Conservation (phyloP, 2,888 invertebrate species). For the Hololepta plana region DNA sequence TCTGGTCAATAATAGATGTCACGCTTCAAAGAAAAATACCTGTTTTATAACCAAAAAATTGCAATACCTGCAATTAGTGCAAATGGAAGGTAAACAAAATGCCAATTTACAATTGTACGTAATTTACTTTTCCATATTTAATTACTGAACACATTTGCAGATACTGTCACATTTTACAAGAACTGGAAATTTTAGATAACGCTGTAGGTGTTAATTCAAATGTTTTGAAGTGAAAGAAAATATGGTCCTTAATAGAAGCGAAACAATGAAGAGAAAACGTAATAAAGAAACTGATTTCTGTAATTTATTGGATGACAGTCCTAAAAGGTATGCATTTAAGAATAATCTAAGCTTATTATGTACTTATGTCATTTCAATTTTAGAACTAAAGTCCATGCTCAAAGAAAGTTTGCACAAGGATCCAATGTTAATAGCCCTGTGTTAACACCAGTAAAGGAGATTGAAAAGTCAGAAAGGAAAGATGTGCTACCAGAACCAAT, state of each 20-base stretch:
- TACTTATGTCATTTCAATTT: constrained; percentile 11
- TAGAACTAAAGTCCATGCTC: constrained; percentile 68
- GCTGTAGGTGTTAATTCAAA: no score
- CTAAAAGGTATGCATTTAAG: constrained; percentile 24
- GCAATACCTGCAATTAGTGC: no score
- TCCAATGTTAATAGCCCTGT: constrained; percentile 39
- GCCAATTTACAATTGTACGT: no score
- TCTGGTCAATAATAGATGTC: no score
- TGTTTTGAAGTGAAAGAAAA: no score
- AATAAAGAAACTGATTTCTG: constrained; percentile 9
- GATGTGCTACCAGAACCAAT: constrained; percentile 30
- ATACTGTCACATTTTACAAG: no score
- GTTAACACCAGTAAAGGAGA: constrained; percentile 40
- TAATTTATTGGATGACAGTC: constrained; percentile 23
- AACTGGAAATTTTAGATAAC: no score
- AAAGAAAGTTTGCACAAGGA: constrained; percentile 76
- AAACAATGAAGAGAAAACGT: constrained; percentile 10
- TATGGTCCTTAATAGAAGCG: constrained; percentile 11
- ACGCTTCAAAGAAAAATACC: no score
- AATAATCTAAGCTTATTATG: constrained; percentile 3
- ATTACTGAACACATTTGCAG: no score
- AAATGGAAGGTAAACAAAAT: no score
- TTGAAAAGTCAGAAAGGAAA: constrained; percentile 30
- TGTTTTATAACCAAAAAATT: no score
- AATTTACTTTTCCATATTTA: no score